A percentile compares a stretch with the other conserved stretches of the same genome.
These are phyloP conservation scores for Diplazon laetatorius DNA, from an alignment of 2,888 invertebrate genomes.

Conservation along the genomic window DNA sequence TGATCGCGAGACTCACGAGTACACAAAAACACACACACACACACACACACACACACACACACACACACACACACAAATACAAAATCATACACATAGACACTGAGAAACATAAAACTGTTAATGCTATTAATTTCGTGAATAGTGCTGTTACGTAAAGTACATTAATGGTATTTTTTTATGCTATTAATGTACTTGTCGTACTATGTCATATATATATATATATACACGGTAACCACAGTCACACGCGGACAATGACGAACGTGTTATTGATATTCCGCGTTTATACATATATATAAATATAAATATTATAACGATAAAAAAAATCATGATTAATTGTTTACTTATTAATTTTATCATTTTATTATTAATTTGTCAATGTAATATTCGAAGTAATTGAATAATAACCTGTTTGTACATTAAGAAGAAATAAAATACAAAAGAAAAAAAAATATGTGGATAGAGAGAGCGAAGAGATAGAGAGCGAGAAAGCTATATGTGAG, in stretches of 20 bases:
- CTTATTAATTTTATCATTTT: slow-evolving; percentile 63
- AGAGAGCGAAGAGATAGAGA: slow-evolving; percentile 52
- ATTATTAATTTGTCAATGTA: slow-evolving; percentile 67
- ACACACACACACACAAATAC: background rate
- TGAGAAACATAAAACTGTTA: slow-evolving; percentile 28
- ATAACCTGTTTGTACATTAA: slow-evolving; percentile 72
- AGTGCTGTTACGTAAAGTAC: no score
- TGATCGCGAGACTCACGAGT: slow-evolving; percentile 2
- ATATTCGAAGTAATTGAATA: slow-evolving; percentile 67
- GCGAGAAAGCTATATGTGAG: slow-evolving; percentile 32
- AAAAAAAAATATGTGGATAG: slow-evolving; percentile 51
- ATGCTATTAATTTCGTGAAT: no score
- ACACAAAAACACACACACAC: slow-evolving; percentile 10
- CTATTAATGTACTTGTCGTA: slow-evolving; percentile 1
- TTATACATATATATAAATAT: slow-evolving; percentile 55
- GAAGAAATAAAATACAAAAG: slow-evolving; percentile 63
- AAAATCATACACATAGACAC: slow-evolving; percentile 1
- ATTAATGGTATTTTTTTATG: no score
- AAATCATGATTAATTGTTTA: slow-evolving; percentile 67
- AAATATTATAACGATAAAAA: no score
- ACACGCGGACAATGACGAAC: slow-evolving; percentile 62
- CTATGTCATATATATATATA: no score
- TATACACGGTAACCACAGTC: slow-evolving; percentile 56
- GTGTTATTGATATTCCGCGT: slow-evolving; percentile 34
- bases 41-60: background rate